A percentile compares a stretch with the other conserved stretches of the same genome.
Evolutionary conservation across 1,140 invertebrate species (phyloP).

Genomic region (Pogonomyrmex barbatus): DNA sequence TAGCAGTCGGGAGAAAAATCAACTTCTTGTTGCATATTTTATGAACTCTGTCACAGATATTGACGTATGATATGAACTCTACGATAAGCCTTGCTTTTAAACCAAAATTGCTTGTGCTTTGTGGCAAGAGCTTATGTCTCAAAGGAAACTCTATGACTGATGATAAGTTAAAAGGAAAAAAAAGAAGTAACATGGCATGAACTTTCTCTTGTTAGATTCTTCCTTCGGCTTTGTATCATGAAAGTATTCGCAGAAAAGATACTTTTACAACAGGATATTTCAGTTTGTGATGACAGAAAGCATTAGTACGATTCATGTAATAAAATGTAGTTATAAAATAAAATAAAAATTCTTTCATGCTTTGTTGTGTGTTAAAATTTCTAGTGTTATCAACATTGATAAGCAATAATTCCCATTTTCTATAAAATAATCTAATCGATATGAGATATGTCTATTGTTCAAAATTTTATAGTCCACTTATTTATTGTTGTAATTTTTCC

Average conservation of each 20-base stretch:
- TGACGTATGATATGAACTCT: conserved; percentile 59
- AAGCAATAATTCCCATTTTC: too few species aligned
- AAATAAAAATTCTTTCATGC: background rate
- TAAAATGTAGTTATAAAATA: background rate
- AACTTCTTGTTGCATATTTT: conserved; percentile 34
- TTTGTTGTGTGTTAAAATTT: background rate
- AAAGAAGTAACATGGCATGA: conserved; percentile 1
- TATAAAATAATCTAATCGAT: background rate
- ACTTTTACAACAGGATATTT: conserved; percentile 21
- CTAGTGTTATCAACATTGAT: background rate
- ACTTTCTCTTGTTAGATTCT: background rate
- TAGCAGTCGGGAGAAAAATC: background rate
- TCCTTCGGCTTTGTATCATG: conserved; percentile 8
- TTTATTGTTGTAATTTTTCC: too few species aligned
- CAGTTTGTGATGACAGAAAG: background rate
- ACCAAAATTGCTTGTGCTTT: conserved; percentile 64
- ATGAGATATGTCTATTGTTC: background rate
- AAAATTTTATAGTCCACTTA: too few species aligned
- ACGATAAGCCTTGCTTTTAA: conserved; percentile 56
- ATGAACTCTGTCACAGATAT: conserved; percentile 45
- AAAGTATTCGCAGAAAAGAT: conserved; percentile 11
- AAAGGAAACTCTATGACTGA: conserved; percentile 40
- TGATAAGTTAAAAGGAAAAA: conserved; percentile 16
- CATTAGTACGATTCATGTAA: background rate
- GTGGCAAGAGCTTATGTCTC: conserved; percentile 64